These are phyloP conservation scores for Piprites chloris DNA, from an alignment of 2,113 vertebrate genomes.

Conservation along the genomic window DNA sequence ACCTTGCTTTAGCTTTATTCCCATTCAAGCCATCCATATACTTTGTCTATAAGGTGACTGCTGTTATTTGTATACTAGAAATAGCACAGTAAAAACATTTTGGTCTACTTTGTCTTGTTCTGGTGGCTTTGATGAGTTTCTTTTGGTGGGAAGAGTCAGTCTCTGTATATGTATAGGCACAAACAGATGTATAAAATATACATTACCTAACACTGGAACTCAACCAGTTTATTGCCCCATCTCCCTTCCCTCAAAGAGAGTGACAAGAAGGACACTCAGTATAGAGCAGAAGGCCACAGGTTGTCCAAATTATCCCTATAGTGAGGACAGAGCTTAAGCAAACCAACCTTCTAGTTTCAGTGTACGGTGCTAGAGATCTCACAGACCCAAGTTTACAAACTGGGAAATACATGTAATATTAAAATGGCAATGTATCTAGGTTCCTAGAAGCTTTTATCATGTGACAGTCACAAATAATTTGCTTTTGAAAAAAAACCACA, in stretches of 20 bases:
- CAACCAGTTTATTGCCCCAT: not conserved
- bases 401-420: not conserved
- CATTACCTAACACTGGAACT: not conserved
- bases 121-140: not conserved
- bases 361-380: not conserved
- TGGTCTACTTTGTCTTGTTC: not conserved
- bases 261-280: not conserved
- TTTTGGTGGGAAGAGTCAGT: not conserved
- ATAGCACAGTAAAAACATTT: not conserved
- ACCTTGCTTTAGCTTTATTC: not conserved
- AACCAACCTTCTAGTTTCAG: not conserved
- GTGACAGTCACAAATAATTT: not conserved
- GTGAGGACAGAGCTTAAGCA: not conserved
- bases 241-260: not conserved
- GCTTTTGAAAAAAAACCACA: not conserved
- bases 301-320: not conserved
- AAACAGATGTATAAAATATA: rapidly evolving
- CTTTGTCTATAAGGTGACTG: not conserved
- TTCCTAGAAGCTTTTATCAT: not conserved
- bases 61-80: rapidly evolving
- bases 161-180: rapidly evolving
- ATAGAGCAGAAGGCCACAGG: not conserved
- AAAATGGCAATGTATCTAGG: not conserved
- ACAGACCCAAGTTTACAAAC: not conserved
- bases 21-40: not conserved